These are phyloP conservation scores for Drosophila mimetica DNA, from an alignment of 2,888 invertebrate species.

Conservation along the genomic window DNA sequence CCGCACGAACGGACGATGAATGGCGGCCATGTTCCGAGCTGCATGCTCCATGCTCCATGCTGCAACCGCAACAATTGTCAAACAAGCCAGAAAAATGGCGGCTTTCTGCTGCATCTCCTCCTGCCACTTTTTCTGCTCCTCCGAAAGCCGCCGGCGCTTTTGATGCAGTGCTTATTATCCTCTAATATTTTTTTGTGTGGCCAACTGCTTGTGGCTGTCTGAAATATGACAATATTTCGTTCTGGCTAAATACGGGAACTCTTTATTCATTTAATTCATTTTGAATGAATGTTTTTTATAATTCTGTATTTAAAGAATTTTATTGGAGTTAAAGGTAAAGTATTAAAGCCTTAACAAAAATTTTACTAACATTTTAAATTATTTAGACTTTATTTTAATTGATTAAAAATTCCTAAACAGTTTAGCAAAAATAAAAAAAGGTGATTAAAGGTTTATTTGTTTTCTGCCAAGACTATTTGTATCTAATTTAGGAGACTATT, in stretches of 20 bases:
- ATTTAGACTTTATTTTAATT: too few species aligned
- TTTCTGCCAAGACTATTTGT: too few species aligned
- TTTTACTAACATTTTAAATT: too few species aligned
- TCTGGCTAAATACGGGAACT: not conserved
- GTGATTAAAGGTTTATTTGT: too few species aligned
- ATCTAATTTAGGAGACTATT: too few species aligned
- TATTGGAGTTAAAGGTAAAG: too few species aligned
- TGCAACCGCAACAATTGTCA: slow-evolving; percentile 69
- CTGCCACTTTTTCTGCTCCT: slow-evolving; percentile 8
- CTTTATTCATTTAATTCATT: not conserved
- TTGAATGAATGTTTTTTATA: not conserved
- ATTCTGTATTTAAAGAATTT: too few species aligned
- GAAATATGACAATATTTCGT: slow-evolving; percentile 9
- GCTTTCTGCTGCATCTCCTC: slow-evolving; percentile 43
- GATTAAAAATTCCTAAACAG: too few species aligned
- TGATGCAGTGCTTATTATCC: slow-evolving; percentile 16
- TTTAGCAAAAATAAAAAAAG: too few species aligned
- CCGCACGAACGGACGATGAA: slow-evolving; percentile 64
- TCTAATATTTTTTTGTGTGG: slow-evolving; percentile 7
- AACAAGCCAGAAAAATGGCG: slow-evolving; percentile 74
- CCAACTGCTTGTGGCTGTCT: slow-evolving; percentile 5
- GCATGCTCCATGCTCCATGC: slow-evolving; percentile 19
- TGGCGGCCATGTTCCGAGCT: slow-evolving; percentile 58
- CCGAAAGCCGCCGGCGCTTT: slow-evolving; percentile 23
- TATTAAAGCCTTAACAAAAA: too few species aligned